Conservation (phyloP, 2,113 vertebrate species). For the Sula dactylatra region DNA sequence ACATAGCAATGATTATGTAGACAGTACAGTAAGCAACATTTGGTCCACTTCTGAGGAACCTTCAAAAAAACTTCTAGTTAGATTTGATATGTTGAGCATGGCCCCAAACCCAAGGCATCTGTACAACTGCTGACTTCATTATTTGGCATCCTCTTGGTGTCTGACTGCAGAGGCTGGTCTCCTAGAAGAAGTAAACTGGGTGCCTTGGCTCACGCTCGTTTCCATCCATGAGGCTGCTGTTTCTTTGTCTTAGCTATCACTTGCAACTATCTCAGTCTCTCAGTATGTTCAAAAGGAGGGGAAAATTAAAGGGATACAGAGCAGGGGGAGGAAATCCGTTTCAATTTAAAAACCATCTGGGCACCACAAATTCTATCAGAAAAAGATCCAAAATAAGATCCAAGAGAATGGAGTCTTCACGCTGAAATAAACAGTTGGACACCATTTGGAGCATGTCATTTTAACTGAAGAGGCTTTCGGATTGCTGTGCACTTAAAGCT, state of each 20-base stretch:
- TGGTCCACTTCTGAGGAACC: rapidly evolving
- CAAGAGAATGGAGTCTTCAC: neutral
- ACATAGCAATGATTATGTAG: neutral
- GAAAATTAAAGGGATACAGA: neutral
- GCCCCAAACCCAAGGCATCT: neutral
- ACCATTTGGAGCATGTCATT: neutral
- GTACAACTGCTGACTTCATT: neutral
- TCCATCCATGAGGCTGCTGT: neutral
- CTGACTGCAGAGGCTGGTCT: neutral
- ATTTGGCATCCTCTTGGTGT: neutral
- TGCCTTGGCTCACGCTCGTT: neutral
- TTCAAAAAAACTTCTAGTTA: neutral
- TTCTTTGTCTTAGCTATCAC: neutral
- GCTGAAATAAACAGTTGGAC: neutral
- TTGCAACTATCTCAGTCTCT: neutral
- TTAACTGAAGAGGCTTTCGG: neutral
- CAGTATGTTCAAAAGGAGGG: neutral
- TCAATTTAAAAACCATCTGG: neutral
- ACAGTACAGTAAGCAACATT: neutral
- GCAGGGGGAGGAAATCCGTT: neutral
- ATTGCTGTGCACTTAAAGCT: neutral
- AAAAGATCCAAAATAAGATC: neutral
- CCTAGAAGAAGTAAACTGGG: neutral
- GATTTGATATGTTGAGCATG: neutral
- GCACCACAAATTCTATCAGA: neutral